Conservation (phyloP, 2,797 vertebrate species). For the Tapirus indicus region DNA sequence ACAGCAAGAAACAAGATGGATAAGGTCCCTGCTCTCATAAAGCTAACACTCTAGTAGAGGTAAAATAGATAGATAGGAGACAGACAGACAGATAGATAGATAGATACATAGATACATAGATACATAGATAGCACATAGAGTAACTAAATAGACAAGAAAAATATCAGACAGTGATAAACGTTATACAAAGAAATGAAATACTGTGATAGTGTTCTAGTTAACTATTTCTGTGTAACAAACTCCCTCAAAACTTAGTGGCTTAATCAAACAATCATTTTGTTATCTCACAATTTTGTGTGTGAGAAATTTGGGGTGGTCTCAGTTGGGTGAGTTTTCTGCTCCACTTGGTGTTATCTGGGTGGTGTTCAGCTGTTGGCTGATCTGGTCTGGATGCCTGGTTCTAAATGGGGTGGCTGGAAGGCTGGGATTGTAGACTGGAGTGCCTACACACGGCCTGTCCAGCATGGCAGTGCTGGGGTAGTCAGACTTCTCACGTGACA, state of each 20-base stretch:
- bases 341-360: fast-evolving
- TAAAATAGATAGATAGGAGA: background rate
- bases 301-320: background rate
- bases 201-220: background rate
- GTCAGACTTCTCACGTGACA: background rate
- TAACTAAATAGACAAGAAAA: slow-evolving; percentile 22
- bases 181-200: background rate
- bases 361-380: background rate
- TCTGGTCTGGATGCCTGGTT: background rate
- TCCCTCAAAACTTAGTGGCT: background rate
- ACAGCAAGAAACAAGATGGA: background rate
- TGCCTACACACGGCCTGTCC: background rate
- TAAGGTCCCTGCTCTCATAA: background rate
- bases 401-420: background rate
- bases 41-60: background rate
- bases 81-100: background rate
- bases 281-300: background rate
- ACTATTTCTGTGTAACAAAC: background rate
- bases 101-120: background rate
- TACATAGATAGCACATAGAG: background rate
- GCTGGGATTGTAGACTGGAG: background rate
- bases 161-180: background rate
- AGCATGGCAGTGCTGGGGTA: no score
- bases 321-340: background rate
- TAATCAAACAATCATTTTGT: background rate